A percentile compares a stretch with the other conserved stretches of the same genome.
phyloP scores from a whole-genome alignment of 2,113 vertebrate genomes.

The Hiodon tergisus region DNA sequence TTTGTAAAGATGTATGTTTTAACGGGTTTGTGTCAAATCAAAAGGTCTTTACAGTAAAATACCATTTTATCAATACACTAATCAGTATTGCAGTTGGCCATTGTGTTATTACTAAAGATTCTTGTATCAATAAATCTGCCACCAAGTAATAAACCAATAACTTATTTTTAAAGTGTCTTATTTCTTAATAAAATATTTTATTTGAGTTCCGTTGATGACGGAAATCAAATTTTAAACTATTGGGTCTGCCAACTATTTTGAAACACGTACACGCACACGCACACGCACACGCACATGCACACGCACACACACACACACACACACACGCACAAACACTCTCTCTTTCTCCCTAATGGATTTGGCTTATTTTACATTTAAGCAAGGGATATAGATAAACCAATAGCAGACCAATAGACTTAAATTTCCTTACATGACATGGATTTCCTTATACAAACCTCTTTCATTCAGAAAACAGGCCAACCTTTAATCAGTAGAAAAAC shows the following conservation, averaged over 20 bases:
- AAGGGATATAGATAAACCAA: too few species aligned
- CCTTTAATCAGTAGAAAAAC: too few species aligned
- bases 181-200: background rate
- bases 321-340: background rate
- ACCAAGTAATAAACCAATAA: too few species aligned
- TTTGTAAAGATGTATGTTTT: conserved; percentile 33
- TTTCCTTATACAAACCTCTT: too few species aligned
- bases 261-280: conserved; percentile 27
- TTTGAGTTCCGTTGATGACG: background rate
- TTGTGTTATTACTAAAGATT: conserved; percentile 65
- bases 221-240: too few species aligned
- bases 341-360: background rate
- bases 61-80: conserved; percentile 68
- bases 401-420: too few species aligned
- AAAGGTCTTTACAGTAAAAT: conserved; percentile 68
- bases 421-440: too few species aligned
- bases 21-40: conserved; percentile 50
- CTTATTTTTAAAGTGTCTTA: background rate
- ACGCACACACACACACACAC: conserved; percentile 33
- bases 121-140: conserved; percentile 63
- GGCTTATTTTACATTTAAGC: background rate
- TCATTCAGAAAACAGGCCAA: too few species aligned
- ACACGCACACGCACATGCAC: conserved; percentile 1
- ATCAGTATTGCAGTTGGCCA: conserved; percentile 62
- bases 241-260: background rate